Evolutionary conservation across 2,113 vertebrate species (phyloP).

Genomic region (Gallinago paraguaiae): DNA sequence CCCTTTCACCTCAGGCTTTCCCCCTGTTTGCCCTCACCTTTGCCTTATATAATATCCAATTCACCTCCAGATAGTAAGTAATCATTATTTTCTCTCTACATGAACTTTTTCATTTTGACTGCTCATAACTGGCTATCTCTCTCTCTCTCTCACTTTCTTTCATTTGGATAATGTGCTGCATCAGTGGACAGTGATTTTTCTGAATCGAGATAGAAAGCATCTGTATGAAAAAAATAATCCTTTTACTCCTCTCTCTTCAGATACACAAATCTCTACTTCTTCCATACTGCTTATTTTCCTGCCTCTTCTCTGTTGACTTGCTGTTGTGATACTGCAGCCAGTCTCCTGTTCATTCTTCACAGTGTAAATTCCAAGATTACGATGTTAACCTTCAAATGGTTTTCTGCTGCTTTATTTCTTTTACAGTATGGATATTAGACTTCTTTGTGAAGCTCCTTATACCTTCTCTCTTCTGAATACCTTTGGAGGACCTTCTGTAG

Average conservation of each 20-base stretch:
- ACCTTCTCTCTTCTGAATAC: neutral
- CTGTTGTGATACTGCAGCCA: neutral
- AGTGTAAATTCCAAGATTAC: neutral
- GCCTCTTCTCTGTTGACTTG: neutral
- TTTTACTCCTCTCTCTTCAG: neutral
- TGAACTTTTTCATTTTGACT: neutral
- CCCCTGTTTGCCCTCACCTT: neutral
- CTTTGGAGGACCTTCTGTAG: neutral
- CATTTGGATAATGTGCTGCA: neutral
- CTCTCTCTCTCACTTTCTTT: neutral
- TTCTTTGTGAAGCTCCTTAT: neutral
- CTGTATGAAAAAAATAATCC: neutral
- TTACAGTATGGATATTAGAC: neutral
- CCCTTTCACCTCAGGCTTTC: neutral
- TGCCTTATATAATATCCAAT: neutral
- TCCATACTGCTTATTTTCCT: neutral
- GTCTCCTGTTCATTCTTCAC: rapidly evolving
- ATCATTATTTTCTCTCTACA: neutral
- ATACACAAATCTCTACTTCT: neutral
- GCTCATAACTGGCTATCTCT: neutral
- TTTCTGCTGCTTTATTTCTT: neutral
- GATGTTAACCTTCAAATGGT: neutral
- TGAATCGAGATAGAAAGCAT: neutral
- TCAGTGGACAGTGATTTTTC: neutral
- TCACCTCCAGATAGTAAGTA: neutral